phyloP scores from a whole-genome alignment of 2,113 vertebrate genomes.

The Malaclemys terrapin region DNA sequence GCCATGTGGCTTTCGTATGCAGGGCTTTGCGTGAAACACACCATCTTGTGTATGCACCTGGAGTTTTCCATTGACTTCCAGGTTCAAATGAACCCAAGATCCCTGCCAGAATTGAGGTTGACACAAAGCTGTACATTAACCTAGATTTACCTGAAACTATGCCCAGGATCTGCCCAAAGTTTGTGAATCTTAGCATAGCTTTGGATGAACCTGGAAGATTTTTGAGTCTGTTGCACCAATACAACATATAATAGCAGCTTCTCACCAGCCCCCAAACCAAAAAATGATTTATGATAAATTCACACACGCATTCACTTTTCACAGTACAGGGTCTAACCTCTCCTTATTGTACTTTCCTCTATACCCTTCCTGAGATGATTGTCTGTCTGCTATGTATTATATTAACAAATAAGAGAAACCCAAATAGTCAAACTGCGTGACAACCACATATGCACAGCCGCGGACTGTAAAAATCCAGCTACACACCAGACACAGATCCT shows the following conservation, averaged over 20 bases:
- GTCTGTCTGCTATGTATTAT: not conserved
- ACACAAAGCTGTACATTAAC: not conserved
- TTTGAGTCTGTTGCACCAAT: not conserved
- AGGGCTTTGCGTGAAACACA: not conserved
- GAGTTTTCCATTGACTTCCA: not conserved
- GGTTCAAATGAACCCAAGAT: not conserved
- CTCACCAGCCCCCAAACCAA: not conserved
- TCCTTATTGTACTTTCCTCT: constrained; percentile 11
- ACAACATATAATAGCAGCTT: not conserved
- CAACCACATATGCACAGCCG: not conserved
- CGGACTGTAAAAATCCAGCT: not conserved
- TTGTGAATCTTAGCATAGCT: not conserved
- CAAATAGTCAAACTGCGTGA: not conserved
- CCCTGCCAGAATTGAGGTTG: not conserved
- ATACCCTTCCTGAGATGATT: not conserved
- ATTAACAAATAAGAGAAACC: not conserved
- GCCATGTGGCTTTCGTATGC: not conserved
- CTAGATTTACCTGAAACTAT: not conserved
- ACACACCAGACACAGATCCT: constrained; percentile 26
- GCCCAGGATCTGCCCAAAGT: not conserved
- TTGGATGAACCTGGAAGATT: not conserved
- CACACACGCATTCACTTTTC: not conserved
- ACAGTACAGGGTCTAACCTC: not conserved
- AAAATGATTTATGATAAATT: constrained; percentile 3
- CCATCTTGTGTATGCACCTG: not conserved